phyloP scores from a whole-genome alignment of 1,140 invertebrate genomes.

The Heliconius hewitsoni region DNA sequence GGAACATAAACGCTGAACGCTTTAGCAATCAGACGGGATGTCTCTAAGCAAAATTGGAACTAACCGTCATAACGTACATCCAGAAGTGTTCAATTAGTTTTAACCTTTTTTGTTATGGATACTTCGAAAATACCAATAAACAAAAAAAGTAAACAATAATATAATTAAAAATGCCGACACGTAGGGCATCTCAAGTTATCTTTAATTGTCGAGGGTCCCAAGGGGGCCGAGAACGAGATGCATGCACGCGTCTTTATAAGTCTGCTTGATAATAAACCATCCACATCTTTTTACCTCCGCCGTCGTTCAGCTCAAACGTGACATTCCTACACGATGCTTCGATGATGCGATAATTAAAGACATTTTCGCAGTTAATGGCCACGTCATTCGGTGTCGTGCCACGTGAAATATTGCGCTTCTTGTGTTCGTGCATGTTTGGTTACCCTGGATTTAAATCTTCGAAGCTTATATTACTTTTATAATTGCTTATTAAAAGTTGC shows the following conservation, averaged over 20 bases:
- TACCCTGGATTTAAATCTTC: slow-evolving; percentile 8
- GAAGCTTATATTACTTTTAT: background rate
- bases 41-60: background rate
- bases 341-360: slow-evolving; percentile 45
- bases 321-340: slow-evolving; percentile 33
- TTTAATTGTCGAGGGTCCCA: background rate
- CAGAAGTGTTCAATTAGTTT: background rate
- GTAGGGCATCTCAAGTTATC: background rate
- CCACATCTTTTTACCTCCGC: slow-evolving; percentile 46
- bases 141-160: background rate
- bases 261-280: slow-evolving; percentile 52
- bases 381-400: slow-evolving; percentile 39
- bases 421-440: slow-evolving; percentile 20
- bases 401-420: slow-evolving; percentile 33
- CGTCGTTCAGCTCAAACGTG: slow-evolving; percentile 43
- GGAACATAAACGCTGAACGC: background rate
- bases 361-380: slow-evolving; percentile 45
- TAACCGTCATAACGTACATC: background rate
- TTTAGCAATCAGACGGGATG: background rate
- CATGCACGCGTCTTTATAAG: slow-evolving; percentile 43
- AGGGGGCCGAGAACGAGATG: slow-evolving; percentile 28
- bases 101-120: background rate
- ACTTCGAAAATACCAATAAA: too few species aligned
- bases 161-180: background rate
- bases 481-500: background rate